Base-by-base conservation (phyloP, 2,888 invertebrate genomes). In the Acronicta leporina region DNA sequence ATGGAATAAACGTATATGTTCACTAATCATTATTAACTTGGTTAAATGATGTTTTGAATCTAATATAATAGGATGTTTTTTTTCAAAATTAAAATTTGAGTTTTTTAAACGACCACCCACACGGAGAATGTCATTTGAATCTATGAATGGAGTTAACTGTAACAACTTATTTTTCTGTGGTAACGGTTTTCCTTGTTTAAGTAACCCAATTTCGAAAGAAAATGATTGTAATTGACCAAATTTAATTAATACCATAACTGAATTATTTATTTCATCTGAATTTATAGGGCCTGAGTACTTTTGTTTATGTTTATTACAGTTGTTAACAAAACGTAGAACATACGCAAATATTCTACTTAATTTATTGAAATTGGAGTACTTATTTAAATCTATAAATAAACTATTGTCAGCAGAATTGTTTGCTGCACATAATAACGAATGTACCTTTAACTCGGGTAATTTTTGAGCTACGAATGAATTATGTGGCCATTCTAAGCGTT, bases 11-110 rank as follows among this genome's bases (percentile, higher is more conserved):
- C n/a, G n/a, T n/a, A n/a, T n/a, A n/a, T n/a, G n/a, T n/a, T n/a
- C n/a, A n/a, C n/a, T n/a, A n/a, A n/a, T n/a, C n/a, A n/a, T n/a
- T n/a, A n/a, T n/a, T n/a, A n/a, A n/a, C n/a, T n/a, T n/a, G n/a
- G n/a, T n/a, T n/a, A n/a, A n/a, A n/a, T n/a, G n/a, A n/a, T n/a
- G n/a, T n/a, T n/a, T n/a, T n/a, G n/a, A n/a, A n/a, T n/a, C n/a
- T n/a, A n/a, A n/a, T n/a, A 41, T 10, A 67, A 13, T 4, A 72
- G 66, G 1, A 71, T 71, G 30, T 71, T 72, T 33, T 70, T 55
- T 44, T 16, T 70, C 50, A 44, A 35, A 63, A 25, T 45, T 13
- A 54, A n/a, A 63, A 10, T 49, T 15, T 2, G 58, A 50, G 9
- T 63, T 54, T 13, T 27, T 25, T 25, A 65, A 33, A 10, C 65